Percentiles rank a stretch among this genome's conserved stretches.
These are phyloP conservation scores for Sardinella longiceps DNA, from an alignment of 2,797 vertebrate species.

Conservation along the genomic window DNA sequence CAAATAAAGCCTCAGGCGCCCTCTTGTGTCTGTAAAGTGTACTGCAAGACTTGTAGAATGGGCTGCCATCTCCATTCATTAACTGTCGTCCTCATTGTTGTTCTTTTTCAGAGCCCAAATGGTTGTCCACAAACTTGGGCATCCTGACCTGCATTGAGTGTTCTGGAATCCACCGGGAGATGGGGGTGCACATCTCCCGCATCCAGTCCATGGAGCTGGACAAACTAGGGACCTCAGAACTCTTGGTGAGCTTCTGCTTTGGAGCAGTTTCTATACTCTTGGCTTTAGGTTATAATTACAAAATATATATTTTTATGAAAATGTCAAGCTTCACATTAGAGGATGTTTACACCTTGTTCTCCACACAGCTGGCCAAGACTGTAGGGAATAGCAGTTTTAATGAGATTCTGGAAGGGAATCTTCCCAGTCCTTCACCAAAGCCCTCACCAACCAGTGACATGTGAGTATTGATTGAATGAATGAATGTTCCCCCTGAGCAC, in stretches of 20 bases:
- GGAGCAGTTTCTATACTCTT: neutral
- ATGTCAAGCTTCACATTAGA: neutral
- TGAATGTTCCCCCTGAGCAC: no score
- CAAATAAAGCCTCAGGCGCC: slow-evolving; percentile 30
- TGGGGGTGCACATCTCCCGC: slow-evolving; percentile 90
- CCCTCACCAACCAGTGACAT: slow-evolving; percentile 86
- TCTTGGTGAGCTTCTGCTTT: slow-evolving; percentile 77
- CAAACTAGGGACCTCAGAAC: slow-evolving; percentile 89
- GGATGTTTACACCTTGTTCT: neutral
- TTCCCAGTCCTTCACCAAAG: slow-evolving; percentile 84
- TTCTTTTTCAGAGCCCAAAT: slow-evolving; percentile 80
- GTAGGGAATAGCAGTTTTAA: slow-evolving; percentile 93
- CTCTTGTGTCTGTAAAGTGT: slow-evolving; percentile 39
- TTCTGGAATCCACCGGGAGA: slow-evolving; percentile 89
- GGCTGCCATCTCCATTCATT: slow-evolving; percentile 17
- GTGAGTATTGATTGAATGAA: slow-evolving; percentile 75
- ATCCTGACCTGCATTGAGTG: slow-evolving; percentile 92
- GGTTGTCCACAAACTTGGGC: slow-evolving; percentile 88
- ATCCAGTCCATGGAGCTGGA: slow-evolving; percentile 91
- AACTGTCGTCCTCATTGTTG: neutral
- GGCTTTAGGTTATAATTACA: neutral
- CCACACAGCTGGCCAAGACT: slow-evolving; percentile 86
- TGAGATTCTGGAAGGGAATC: slow-evolving; percentile 88
- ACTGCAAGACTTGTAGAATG: neutral
- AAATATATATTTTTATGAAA: neutral